These are phyloP conservation scores for Apostichopus parvimensis DNA, from an alignment of 35 echinoderm and acorn worm genomes.

Conservation along the genomic window DNA sequence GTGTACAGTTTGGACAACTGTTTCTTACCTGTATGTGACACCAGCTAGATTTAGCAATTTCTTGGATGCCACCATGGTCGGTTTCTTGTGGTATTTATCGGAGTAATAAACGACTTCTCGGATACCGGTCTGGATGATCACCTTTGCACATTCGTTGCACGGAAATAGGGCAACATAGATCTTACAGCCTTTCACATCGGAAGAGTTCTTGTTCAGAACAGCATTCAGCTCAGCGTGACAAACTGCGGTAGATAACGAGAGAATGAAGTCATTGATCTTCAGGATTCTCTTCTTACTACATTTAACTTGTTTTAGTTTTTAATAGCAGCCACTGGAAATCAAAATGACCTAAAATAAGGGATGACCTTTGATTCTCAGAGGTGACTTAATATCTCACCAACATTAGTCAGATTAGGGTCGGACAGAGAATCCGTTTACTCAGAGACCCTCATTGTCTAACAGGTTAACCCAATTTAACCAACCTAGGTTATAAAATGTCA, in stretches of 20 bases:
- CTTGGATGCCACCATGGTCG: slow-evolving; percentile 77
- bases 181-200: slow-evolving; percentile 82
- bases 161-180: slow-evolving; percentile 96
- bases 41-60: slow-evolving; percentile 70
- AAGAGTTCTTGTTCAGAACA: slow-evolving; percentile 91
- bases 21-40: slow-evolving; percentile 69
- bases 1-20: neutral
- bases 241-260: slow-evolving; percentile 13
- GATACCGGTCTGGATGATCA: slow-evolving; percentile 93
- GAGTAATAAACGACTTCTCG: slow-evolving; percentile 80
- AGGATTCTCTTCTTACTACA: too few species aligned
- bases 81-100: slow-evolving; percentile 79
- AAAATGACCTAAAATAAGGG: too few species aligned
- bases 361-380: too few species aligned
- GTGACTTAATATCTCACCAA: too few species aligned
- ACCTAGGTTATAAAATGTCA: too few species aligned
- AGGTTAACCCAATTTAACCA: too few species aligned
- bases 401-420: too few species aligned
- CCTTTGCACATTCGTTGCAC: slow-evolving; percentile 96
- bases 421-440: too few species aligned
- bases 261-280: too few species aligned
- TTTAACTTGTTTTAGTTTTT: too few species aligned
- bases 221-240: slow-evolving; percentile 99
- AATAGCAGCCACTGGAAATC: too few species aligned
- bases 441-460: too few species aligned